Percentiles rank a stretch among this genome's conserved stretches.
Conservation (phyloP, 2,797 vertebrate genomes). For the Chelon auratus region DNA sequence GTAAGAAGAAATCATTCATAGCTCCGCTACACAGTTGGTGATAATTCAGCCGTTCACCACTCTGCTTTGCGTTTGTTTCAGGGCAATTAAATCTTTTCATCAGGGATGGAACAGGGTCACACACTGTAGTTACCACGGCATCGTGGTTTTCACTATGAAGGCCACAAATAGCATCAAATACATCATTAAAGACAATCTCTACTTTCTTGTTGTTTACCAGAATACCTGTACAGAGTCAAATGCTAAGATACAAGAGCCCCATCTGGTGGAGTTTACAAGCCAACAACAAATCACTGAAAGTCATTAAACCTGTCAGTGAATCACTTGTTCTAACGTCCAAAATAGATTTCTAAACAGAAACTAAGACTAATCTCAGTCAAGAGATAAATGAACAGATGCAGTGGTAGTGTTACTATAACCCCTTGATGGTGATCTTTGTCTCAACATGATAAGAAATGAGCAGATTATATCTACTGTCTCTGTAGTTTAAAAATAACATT, state of each 20-base stretch:
- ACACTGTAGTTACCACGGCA: background rate
- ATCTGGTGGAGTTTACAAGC: conserved; percentile 32
- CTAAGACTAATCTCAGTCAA: too few species aligned
- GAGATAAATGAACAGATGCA: too few species aligned
- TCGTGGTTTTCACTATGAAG: background rate
- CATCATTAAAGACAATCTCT: background rate
- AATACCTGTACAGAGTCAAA: background rate
- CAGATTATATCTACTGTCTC: too few species aligned
- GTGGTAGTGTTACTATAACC: too few species aligned
- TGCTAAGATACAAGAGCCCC: conserved; percentile 29
- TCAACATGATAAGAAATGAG: too few species aligned
- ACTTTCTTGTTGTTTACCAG: background rate
- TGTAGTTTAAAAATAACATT: too few species aligned
- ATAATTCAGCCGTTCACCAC: too few species aligned
- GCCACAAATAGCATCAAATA: background rate
- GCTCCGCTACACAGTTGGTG: too few species aligned
- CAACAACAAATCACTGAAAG: background rate
- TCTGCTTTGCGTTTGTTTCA: too few species aligned
- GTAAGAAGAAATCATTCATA: background rate
- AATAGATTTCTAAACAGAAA: too few species aligned
- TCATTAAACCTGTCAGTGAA: background rate
- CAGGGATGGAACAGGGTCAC: background rate
- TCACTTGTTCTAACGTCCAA: background rate
- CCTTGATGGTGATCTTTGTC: too few species aligned
- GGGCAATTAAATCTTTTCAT: too few species aligned